Percentiles rank a stretch among this genome's conserved stretches.
Evolutionary conservation across 2,888 invertebrate genomes (phyloP).

Genomic region (Thera obeliscata): DNA sequence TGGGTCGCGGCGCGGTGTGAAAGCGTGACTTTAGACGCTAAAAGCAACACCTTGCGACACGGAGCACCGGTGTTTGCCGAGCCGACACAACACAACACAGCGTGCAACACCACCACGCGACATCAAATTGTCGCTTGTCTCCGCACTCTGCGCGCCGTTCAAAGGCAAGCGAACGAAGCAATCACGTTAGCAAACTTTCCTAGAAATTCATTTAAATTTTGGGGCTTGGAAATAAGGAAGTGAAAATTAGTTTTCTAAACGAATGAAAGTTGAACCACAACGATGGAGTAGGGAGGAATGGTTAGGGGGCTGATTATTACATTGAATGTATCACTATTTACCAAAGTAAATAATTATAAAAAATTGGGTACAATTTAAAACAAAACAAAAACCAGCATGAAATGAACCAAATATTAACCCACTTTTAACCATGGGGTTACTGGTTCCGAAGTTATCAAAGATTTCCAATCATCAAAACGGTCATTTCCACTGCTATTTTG

Average conservation of each 20-base stretch:
- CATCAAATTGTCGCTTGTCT: conserved; percentile 6
- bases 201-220: conserved; percentile 14
- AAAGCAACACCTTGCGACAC: conserved; percentile 5
- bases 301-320: no score
- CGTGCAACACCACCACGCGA: conserved; percentile 10
- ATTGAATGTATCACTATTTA: no score
- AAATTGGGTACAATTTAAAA: no score
- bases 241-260: conserved; percentile 6
- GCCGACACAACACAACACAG: conserved; percentile 12
- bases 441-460: no score
- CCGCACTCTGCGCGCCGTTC: background rate
- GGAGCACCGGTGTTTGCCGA: background rate
- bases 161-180: conserved; percentile 12
- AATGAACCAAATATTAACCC: no score
- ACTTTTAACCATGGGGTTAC: no score
- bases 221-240: conserved; percentile 1
- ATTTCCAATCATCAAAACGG: no score
- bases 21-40: background rate
- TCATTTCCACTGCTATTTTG: no score
- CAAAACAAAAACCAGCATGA: no score
- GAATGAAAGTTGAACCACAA: background rate
- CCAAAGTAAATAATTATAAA: no score
- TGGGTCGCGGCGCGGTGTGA: background rate
- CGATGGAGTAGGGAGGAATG: no score
- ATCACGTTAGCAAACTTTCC: conserved; percentile 11